Percentiles rank a stretch among this genome's conserved stretches.
Conservation (phyloP, 2,888 invertebrate species). For the Thecocarcelia acutangulata region DNA sequence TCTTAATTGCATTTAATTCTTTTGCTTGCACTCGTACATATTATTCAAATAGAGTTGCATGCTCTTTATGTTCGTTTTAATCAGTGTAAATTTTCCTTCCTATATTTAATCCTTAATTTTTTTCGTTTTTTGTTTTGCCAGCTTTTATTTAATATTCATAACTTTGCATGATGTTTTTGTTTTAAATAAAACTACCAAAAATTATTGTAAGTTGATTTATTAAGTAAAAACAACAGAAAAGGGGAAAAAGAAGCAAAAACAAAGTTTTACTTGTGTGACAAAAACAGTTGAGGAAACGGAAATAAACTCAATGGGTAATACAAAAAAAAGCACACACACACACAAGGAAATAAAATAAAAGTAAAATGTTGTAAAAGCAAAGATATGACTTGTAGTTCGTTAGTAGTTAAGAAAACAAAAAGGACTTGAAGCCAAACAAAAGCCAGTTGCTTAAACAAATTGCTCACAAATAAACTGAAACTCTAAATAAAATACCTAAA, state of each 20-base stretch:
- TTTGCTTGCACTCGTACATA: no score
- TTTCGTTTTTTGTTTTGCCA: background rate
- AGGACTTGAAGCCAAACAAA: slow-evolving; percentile 31
- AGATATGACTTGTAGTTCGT: slow-evolving; percentile 37
- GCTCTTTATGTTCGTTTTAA: no score
- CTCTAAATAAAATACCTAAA: background rate
- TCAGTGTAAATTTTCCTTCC: no score
- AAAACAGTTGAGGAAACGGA: slow-evolving; percentile 28
- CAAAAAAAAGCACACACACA: no score
- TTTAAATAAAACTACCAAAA: slow-evolving; percentile 51
- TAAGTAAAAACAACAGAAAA: slow-evolving; percentile 50
- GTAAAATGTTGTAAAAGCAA: slow-evolving; percentile 17
- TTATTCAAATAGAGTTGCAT: no score
- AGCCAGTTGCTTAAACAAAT: slow-evolving; percentile 31
- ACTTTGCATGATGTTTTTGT: slow-evolving; percentile 58
- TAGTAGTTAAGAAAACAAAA: slow-evolving; percentile 27
- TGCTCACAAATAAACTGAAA: slow-evolving; percentile 16
- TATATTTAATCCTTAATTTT: background rate
- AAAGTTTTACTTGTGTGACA: slow-evolving; percentile 52
- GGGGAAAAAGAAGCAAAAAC: background rate
- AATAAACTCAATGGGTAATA: slow-evolving; percentile 19
- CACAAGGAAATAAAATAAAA: background rate
- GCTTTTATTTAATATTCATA: slow-evolving; percentile 64
- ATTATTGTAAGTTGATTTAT: slow-evolving; percentile 67
- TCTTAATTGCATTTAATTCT: no score